Percentiles rank a stretch among this genome's conserved stretches.
These are phyloP conservation scores for Mactromeris polynyma DNA, from an alignment of 2,888 invertebrate species.

Conservation along the genomic window DNA sequence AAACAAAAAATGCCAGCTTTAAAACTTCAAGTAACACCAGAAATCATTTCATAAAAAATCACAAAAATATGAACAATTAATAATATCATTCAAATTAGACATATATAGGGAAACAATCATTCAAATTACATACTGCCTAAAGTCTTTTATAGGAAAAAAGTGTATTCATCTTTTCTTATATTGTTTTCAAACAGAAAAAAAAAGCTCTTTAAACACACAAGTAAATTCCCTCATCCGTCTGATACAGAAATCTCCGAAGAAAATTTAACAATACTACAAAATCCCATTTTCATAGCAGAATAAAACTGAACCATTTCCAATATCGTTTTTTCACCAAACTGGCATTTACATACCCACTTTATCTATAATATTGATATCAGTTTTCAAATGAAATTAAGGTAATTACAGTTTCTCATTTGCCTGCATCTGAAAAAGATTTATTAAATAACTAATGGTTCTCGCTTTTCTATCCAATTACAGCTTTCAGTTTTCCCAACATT, in stretches of 20 bases:
- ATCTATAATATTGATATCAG: background rate
- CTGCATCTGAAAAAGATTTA: background rate
- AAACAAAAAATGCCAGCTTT: too few relatives aligned
- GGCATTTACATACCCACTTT: background rate
- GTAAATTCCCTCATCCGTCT: background rate
- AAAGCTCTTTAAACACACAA: background rate
- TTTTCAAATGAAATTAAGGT: background rate
- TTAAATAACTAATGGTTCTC: background rate
- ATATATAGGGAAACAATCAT: too few relatives aligned
- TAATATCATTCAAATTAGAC: too few relatives aligned
- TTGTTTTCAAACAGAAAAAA: background rate
- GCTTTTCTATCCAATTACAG: background rate
- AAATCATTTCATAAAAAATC: too few relatives aligned
- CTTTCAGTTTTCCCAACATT: background rate
- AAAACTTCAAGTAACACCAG: too few relatives aligned
- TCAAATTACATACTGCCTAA: too few relatives aligned
- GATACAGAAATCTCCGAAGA: background rate
- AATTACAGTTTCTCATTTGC: background rate
- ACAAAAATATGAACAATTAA: too few relatives aligned
- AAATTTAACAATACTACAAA: background rate
- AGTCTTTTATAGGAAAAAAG: too few relatives aligned
- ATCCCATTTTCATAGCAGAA: background rate
- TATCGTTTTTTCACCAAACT: background rate
- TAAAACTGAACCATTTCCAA: background rate
- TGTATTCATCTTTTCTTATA: background rate